Percentiles rank a stretch among this genome's conserved stretches.
phyloP scores from a whole-genome alignment of 2,797 vertebrate genomes.

The Brotogeris chrysoptera region DNA sequence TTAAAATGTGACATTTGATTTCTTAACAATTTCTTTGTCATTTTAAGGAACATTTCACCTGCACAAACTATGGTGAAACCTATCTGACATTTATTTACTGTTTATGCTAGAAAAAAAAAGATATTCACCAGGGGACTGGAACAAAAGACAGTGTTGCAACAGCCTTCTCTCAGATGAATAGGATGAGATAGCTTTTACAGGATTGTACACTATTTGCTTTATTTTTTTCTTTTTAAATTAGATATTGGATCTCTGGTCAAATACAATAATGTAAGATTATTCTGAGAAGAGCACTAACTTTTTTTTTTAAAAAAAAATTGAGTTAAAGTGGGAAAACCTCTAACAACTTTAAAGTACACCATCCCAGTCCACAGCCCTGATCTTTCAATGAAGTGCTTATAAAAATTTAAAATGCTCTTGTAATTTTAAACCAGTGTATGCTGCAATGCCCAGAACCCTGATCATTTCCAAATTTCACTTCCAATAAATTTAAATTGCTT shows the following conservation, averaged over 20 bases:
- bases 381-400: conserved; percentile 58
- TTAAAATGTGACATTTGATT: not conserved
- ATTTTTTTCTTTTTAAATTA: not conserved
- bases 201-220: not conserved
- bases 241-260: not conserved
- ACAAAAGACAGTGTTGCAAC: not conserved
- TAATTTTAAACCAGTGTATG: conserved; percentile 60
- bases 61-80: not conserved
- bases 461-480: conserved; percentile 71
- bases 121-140: not conserved
- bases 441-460: conserved; percentile 59
- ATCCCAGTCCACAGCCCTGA: not conserved
- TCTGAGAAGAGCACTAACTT: not conserved
- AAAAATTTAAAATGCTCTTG: conserved; percentile 49
- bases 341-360: not conserved
- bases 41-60: not conserved
- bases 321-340: not conserved
- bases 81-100: not conserved
- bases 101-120: not conserved
- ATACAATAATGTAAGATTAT: not conserved
- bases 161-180: not conserved
- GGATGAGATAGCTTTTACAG: not conserved
- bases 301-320: not conserved
- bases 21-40: not conserved
- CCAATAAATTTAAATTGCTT: conserved; percentile 75